Evolutionary conservation across 1,140 invertebrate species (phyloP), one percentile per base, ranked within the genome.

Genomic region (Scaptomyza hsui): DNA sequence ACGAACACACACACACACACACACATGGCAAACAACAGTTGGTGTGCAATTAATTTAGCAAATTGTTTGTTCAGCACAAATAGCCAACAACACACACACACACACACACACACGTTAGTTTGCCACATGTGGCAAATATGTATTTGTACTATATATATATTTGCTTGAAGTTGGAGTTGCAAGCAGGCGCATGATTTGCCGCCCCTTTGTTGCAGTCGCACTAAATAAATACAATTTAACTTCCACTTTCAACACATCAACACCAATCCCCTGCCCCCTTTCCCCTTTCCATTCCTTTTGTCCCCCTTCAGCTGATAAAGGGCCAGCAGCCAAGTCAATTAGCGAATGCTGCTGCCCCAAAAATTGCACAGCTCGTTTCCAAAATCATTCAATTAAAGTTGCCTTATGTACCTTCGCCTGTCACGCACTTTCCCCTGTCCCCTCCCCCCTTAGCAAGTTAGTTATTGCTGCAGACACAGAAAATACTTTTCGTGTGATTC

Each of bases 21-120:
- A 68, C 45, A 63, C 63, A 56, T 64, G 71, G 64, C 68, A 78
- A 81, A 86, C 72, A 85, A 68, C 81, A 74, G 73, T 81, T 88
- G 82, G 82, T 88, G 82, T 88, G 82, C 82, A 88, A 88, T 88
- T 88, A 88, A 88, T 88, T 88, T 88, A 64, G 82, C 82, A 88
- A 88, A 88, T 85, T 88, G 75, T 88, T 88, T 88, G 82, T 57
- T 69, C 68, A 71, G 74, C 64, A 41, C 82, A 88, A 86, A 77
- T 70, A 74, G 48, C 51, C 41, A 63, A 47, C 49, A 63, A 35
- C 41, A 53, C 45, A 29, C 35, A 53, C 47, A 62, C 35, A 35
- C 41, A 41, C 16, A 57, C 19, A 37, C 37, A 32, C 19, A 68
- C n/a, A 63, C 65, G 52, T 63, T 49, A 29, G 32, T 24, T 41